Evolutionary conservation across 1,140 invertebrate species (phyloP), one percentile per base, ranked within the genome.

Genomic region (Matsumurasca onukii): DNA sequence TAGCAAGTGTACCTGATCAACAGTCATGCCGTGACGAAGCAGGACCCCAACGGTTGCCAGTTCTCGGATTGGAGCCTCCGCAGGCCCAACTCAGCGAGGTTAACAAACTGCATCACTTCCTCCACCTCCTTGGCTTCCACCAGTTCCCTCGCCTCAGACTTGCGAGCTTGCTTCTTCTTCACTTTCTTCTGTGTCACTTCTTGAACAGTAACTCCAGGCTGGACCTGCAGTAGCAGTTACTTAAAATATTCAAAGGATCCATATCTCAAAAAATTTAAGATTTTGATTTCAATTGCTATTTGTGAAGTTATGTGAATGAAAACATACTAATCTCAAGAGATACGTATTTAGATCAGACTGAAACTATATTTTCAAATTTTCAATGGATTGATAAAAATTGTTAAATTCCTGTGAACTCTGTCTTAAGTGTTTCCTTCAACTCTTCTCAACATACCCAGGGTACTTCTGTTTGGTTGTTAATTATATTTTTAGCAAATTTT

Each of bases 21-120:
- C 86, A 9, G 87, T 86, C 22, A 92, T 84, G 61, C 92, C 92
- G 73, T 88, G 87, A 49, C 86, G 83, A 25, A 93, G 78, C 68
- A 93, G 81, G 73, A 89, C 88, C 27, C 90, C 89, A 68, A 94
- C 91, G 51, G 90, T 90, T 1, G 91, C 91, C 31, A 94, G 79
- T 82, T 94, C 92, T 66, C 88, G 78, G 52, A 94, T 79, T 1
- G 91, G 90, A 27, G 83, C 84, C 80, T 93, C 88, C 20, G 90
- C 91, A 15, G 87, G 86, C 0, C 90, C 79, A 94, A 93, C 74
- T 92, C 89, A 73, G 86, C 88, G 0, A 85, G 88, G 70, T 89
- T 86, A 5, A 92, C 83, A 0, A 87, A 80, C 74, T 92, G 86
- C 69, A 93, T 82, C 27, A 91, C 80, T 78, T 91, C 86, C 72